A percentile compares a stretch with the other conserved stretches of the same genome.
Evolutionary conservation across 2,888 invertebrate genomes (phyloP).

Genomic region (Boloria selene): DNA sequence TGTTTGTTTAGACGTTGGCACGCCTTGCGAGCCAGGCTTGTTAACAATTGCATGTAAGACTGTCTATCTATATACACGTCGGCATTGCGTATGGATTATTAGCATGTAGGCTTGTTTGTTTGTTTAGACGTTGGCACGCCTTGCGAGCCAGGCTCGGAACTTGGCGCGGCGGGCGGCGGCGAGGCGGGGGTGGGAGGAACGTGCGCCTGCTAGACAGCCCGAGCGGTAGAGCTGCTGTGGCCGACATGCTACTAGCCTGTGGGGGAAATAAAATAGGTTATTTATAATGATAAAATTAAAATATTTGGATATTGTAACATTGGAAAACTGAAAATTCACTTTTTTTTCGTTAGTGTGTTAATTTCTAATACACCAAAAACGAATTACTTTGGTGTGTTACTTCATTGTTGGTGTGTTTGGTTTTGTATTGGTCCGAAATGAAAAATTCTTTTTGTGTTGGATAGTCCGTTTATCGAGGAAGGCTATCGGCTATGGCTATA

Average conservation of each 20-base stretch:
- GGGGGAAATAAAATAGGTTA: conserved; percentile 1
- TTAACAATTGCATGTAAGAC: too few species aligned
- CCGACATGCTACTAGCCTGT: conserved; percentile 59
- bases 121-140: conserved; percentile 20
- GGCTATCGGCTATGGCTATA: too few species aligned
- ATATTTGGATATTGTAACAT: too few species aligned
- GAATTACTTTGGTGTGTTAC: too few species aligned
- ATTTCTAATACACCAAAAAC: too few species aligned
- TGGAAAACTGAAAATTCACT: too few species aligned
- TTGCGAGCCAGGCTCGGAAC: conserved; percentile 57
- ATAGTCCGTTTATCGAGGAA: too few species aligned
- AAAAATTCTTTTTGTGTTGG: too few species aligned
- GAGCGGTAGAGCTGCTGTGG: conserved; percentile 66
- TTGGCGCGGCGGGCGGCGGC: conserved; percentile 52
- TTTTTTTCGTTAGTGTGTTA: too few species aligned
- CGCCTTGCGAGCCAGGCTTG: conserved; percentile 53
- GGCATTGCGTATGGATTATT: background rate
- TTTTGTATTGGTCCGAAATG: too few species aligned
- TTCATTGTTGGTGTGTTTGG: too few species aligned
- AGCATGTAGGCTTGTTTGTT: background rate
- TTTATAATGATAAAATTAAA: background rate
- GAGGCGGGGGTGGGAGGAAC: conserved; percentile 55
- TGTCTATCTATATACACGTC: too few species aligned
- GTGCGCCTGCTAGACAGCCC: conserved; percentile 60
- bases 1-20: background rate